phyloP scores from a whole-genome alignment of 2,888 invertebrate genomes.

The Xestobium rufovillosum region DNA sequence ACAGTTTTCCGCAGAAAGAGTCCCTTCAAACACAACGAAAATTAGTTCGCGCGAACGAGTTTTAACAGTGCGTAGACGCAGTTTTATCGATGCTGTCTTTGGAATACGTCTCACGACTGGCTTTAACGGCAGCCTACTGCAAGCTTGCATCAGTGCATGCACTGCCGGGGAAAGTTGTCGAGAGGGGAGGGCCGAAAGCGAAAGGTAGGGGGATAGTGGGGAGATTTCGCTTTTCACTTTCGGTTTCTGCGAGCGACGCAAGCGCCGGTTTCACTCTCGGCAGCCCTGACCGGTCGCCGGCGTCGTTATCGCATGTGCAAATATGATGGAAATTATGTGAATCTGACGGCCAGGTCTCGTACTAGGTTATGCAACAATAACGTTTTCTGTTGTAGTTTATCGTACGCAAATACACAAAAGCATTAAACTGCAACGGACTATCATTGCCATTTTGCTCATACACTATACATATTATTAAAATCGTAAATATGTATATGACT shows the following conservation, averaged over 20 bases:
- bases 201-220: conserved; percentile 60
- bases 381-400: too few species aligned
- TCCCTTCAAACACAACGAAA: too few species aligned
- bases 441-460: too few species aligned
- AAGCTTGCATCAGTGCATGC: conserved; percentile 28
- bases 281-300: conserved; percentile 37
- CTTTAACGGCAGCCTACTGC: conserved; percentile 53
- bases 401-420: too few species aligned
- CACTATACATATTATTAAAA: too few species aligned
- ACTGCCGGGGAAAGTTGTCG: conserved; percentile 44
- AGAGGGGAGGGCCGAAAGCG: conserved; percentile 51
- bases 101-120: conserved; percentile 36
- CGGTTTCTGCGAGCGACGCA: conserved; percentile 41
- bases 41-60: too few species aligned
- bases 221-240: conserved; percentile 44
- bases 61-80: not conserved
- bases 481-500: too few species aligned
- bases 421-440: too few species aligned
- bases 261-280: conserved; percentile 41
- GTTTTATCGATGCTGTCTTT: not conserved
- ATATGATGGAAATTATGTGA: not conserved
- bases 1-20: not conserved
- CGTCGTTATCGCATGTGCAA: conserved; percentile 15
- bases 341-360: too few species aligned
- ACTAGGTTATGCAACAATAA: too few species aligned